These are phyloP conservation scores for Rhizomys pruinosus DNA, from an alignment of 2,113 vertebrate genomes.

Conservation along the genomic window DNA sequence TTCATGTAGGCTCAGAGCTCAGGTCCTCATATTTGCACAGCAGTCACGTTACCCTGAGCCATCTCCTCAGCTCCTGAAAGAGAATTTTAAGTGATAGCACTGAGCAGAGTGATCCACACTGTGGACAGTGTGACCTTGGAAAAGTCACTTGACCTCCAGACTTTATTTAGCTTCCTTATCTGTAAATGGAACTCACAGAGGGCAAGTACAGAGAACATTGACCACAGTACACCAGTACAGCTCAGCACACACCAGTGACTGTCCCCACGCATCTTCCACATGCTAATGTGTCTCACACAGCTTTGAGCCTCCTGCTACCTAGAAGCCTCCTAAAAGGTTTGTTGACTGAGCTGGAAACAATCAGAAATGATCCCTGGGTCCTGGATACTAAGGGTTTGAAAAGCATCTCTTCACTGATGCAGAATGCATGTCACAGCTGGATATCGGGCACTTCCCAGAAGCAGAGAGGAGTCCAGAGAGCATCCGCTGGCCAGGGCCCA, in stretches of 20 bases:
- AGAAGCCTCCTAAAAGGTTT: conserved; percentile 47
- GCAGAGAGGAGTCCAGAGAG: neutral
- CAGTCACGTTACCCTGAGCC: neutral
- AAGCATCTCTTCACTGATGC: neutral
- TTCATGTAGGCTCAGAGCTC: neutral
- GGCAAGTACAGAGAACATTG: neutral
- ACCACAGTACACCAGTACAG: neutral
- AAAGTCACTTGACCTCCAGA: neutral
- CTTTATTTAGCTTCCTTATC: neutral
- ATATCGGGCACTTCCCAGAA: neutral
- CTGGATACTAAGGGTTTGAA: neutral
- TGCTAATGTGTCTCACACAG: neutral
- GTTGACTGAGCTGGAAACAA: conserved; percentile 56
- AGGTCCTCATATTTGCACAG: neutral
- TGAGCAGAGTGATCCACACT: neutral
- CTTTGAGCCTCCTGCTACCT: neutral
- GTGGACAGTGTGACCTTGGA: neutral
- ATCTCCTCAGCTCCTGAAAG: neutral
- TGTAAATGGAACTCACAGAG: neutral
- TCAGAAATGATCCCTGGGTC: conserved; percentile 16
- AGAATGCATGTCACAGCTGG: conserved; percentile 22
- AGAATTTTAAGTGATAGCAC: neutral
- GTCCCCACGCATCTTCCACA: neutral
- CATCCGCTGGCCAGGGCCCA: conserved; percentile 37
- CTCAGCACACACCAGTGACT: neutral